Percentiles rank a stretch among this genome's conserved stretches.
phyloP scores from a whole-genome alignment of 1,140 invertebrate genomes.

The Atopsyche davidsoni region DNA sequence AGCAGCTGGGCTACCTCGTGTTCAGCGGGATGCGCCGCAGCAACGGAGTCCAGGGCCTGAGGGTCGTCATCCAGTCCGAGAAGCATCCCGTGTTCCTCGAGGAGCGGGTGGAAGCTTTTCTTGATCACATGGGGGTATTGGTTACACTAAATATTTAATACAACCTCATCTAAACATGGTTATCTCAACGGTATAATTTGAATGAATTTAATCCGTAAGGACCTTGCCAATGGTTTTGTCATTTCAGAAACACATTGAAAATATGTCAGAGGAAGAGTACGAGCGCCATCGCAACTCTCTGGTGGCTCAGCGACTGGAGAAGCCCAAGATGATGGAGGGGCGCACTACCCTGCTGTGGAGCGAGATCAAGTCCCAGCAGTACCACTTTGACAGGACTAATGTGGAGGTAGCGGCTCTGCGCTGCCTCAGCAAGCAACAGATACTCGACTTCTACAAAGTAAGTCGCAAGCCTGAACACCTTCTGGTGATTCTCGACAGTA shows the following conservation, averaged over 20 bases:
- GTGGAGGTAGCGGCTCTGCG: slow-evolving; percentile 78
- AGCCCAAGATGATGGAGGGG: slow-evolving; percentile 77
- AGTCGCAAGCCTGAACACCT: too few relatives aligned
- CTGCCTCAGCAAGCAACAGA: slow-evolving; percentile 72
- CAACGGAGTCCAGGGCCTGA: slow-evolving; percentile 78
- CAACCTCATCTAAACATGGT: slow-evolving; percentile 1
- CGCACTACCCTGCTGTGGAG: slow-evolving; percentile 70
- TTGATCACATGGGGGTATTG: slow-evolving; percentile 69
- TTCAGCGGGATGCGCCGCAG: slow-evolving; percentile 75
- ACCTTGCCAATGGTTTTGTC: neutral
- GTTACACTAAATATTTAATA: too few relatives aligned
- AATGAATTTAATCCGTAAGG: neutral
- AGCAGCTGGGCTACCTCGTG: slow-evolving; percentile 92
- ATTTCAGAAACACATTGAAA: slow-evolving; percentile 4
- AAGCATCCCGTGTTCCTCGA: slow-evolving; percentile 78
- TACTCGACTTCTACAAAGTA: slow-evolving; percentile 67
- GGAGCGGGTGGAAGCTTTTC: slow-evolving; percentile 79
- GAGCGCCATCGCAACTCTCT: slow-evolving; percentile 75
- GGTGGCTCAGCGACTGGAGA: slow-evolving; percentile 73
- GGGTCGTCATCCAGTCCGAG: slow-evolving; percentile 87
- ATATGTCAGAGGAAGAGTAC: slow-evolving; percentile 68
- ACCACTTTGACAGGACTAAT: slow-evolving; percentile 85
- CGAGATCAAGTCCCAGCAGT: slow-evolving; percentile 83
- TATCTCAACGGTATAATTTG: slow-evolving; percentile 1
- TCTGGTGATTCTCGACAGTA: too few relatives aligned